Conservation (phyloP, 30 jellyfish, hydroid and myxozoan genomes). For the Haliclystus octoradiatus region DNA sequence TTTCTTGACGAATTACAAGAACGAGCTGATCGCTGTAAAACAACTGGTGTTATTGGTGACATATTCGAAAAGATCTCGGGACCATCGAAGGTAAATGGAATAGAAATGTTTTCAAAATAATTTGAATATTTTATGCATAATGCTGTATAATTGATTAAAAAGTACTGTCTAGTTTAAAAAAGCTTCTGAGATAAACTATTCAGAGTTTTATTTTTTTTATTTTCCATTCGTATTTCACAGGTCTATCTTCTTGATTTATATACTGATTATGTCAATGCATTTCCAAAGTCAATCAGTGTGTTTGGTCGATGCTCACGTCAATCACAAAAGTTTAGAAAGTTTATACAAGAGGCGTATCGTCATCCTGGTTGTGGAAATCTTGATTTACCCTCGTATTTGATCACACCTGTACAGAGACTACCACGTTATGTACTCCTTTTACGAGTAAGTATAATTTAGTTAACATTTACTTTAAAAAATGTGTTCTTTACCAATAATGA, state of each 20-base stretch:
- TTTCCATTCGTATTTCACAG: not conserved
- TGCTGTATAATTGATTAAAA: no score
- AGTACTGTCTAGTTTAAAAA: not conserved
- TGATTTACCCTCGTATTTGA: conserved; percentile 76
- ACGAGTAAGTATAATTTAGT: conserved; percentile 39
- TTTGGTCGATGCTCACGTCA: conserved; percentile 81
- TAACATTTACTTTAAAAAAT: no score
- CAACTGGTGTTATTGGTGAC: conserved; percentile 89
- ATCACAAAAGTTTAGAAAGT: conserved; percentile 75
- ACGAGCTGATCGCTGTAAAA: conserved; percentile 56
- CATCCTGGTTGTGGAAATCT: conserved; percentile 54
- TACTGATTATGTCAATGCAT: conserved; percentile 74
- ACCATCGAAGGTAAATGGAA: conserved; percentile 28
- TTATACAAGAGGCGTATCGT: conserved; percentile 45
- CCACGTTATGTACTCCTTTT: conserved; percentile 78
- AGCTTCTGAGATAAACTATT: not conserved
- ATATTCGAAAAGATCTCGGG: conserved; percentile 80
- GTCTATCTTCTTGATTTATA: conserved; percentile 56
- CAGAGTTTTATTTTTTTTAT: not conserved
- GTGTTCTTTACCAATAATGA: no score
- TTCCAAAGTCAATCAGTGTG: conserved; percentile 89
- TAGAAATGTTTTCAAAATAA: no score
- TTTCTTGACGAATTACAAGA: conserved; percentile 83
- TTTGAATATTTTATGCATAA: no score
- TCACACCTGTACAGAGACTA: conserved; percentile 88